Conservation (phyloP, 2,113 vertebrate species). For the Procavia capensis region DNA sequence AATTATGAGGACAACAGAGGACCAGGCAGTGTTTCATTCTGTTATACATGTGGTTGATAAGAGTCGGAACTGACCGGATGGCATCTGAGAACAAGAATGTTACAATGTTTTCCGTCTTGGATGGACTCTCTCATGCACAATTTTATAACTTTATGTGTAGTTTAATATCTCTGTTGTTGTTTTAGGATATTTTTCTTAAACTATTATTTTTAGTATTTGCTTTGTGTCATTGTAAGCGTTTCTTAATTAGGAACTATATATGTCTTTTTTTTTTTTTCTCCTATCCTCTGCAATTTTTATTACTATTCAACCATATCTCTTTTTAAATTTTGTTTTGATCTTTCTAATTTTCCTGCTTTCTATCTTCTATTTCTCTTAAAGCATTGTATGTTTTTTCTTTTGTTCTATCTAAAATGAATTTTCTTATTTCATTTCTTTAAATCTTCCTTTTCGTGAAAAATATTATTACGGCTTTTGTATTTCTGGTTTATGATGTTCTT, state of each 20-base stretch:
- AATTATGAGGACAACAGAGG: too few species aligned
- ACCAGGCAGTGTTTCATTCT: too few species aligned
- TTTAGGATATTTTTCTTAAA: conserved; percentile 9
- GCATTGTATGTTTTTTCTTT: neutral
- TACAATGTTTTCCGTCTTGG: neutral
- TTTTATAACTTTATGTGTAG: neutral
- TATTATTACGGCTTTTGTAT: neutral
- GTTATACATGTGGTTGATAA: too few species aligned
- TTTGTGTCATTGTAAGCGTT: neutral
- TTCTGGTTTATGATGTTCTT: neutral
- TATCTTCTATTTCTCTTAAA: conserved; percentile 5
- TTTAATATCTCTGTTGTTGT: neutral
- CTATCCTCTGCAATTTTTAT: neutral
- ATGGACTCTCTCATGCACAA: neutral
- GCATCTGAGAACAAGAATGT: neutral
- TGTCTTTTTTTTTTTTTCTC: neutral
- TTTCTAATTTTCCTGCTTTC: neutral
- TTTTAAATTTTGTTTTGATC: neutral
- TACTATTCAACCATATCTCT: neutral
- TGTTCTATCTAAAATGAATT: conserved; percentile 15
- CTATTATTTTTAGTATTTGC: conserved; percentile 19
- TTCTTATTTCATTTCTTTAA: neutral
- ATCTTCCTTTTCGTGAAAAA: neutral
- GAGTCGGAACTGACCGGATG: too few species aligned
- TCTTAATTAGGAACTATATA: conserved; percentile 31